A percentile compares a stretch with the other conserved stretches of the same genome.
Evolutionary conservation across 2,113 vertebrate species (phyloP).

Genomic region (Taxidea taxus): DNA sequence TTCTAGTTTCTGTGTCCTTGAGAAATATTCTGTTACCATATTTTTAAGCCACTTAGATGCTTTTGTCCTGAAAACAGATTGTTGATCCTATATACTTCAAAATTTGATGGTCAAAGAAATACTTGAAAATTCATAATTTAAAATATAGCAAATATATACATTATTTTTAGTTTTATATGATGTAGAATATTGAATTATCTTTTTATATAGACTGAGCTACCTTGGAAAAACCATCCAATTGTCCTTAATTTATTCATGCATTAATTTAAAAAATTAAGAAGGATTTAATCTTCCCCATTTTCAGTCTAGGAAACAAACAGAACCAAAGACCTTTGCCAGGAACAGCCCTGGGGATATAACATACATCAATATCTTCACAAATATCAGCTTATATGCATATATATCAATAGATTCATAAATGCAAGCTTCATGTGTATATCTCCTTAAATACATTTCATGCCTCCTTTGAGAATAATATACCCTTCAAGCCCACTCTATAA

Average conservation of each 20-base stretch:
- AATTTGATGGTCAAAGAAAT: not conserved
- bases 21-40: not conserved
- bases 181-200: not conserved
- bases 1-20: not conserved
- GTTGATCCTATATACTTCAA: not conserved
- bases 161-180: not conserved
- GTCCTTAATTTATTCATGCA: not conserved
- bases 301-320: not conserved
- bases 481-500: not conserved
- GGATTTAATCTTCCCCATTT: constrained; percentile 1
- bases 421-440: not conserved
- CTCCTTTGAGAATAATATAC: not conserved
- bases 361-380: not conserved
- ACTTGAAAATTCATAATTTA: not conserved
- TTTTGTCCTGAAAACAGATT: not conserved
- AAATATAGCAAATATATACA: not conserved
- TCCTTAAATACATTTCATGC: not conserved
- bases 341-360: not conserved
- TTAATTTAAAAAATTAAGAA: not conserved
- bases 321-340: not conserved
- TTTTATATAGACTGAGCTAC: not conserved
- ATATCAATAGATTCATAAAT: not conserved
- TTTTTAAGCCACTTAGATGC: not conserved
- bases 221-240: not conserved
- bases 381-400: not conserved